These are phyloP conservation scores for Orycteropus afer DNA, from an alignment of 2,113 vertebrate species.

Conservation along the genomic window DNA sequence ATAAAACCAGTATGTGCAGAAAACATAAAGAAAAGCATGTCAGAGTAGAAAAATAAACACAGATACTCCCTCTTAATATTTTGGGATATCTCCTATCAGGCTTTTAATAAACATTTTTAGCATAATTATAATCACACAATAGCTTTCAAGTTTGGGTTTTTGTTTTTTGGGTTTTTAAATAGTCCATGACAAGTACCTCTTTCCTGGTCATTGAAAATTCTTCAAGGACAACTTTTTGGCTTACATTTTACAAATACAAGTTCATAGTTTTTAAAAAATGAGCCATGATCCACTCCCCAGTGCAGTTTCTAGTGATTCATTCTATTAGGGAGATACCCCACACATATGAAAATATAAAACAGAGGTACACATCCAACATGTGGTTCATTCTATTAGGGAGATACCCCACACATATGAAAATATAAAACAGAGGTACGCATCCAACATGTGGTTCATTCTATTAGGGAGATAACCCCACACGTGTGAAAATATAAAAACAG, in stretches of 20 bases:
- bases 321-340: neutral
- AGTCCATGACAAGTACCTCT: neutral
- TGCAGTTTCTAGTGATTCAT: neutral
- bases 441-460: too few relatives aligned
- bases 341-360: too few relatives aligned
- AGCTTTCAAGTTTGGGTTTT: neutral
- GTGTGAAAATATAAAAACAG: neutral
- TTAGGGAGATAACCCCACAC: too few relatives aligned
- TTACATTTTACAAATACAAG: neutral
- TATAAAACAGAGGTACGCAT: too few relatives aligned
- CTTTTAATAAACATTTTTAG: constrained; percentile 15
- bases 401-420: too few relatives aligned
- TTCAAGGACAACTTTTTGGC: neutral
- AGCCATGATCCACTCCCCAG: neutral
- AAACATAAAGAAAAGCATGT: neutral
- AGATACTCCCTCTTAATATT: neutral
- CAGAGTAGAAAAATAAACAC: neutral
- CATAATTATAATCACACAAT: neutral
- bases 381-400: too few relatives aligned
- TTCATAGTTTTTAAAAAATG: neutral
- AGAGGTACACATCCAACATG: too few relatives aligned
- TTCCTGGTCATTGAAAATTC: constrained; percentile 7
- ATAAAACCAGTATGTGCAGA: neutral
- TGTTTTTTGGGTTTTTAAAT: neutral
- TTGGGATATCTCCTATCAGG: neutral